phyloP scores from a whole-genome alignment of 2,797 vertebrate genomes.

The Percopsis omiscomaycus region DNA sequence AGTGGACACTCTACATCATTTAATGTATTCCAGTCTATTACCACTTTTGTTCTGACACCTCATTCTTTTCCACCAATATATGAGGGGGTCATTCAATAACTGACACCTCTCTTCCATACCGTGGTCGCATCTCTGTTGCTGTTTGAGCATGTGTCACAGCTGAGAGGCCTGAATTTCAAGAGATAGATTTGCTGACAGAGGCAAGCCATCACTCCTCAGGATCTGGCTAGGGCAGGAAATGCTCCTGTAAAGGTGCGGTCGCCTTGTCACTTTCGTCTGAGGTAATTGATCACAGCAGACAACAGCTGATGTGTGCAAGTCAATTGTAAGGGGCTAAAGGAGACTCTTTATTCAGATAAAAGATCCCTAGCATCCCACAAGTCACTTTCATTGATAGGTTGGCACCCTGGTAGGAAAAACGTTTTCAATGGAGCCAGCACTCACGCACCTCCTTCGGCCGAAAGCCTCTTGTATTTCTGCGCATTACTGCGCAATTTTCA shows the following conservation, averaged over 20 bases:
- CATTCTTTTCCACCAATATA: constrained; percentile 78
- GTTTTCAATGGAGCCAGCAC: constrained; percentile 4
- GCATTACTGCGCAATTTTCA: neutral
- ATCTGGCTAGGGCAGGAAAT: constrained; percentile 62
- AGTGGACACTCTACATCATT: constrained; percentile 72
- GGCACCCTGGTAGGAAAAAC: constrained; percentile 41
- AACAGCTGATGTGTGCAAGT: constrained; percentile 76
- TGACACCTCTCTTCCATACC: constrained; percentile 78
- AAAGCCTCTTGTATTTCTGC: constrained; percentile 5
- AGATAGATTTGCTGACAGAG: constrained; percentile 81
- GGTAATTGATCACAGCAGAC: constrained; percentile 80
- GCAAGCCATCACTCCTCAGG: constrained; percentile 71
- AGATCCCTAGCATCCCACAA: constrained; percentile 50
- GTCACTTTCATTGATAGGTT: constrained; percentile 56
- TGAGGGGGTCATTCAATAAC: constrained; percentile 79
- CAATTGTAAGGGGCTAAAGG: constrained; percentile 67
- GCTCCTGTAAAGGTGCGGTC: constrained; percentile 67
- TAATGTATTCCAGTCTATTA: constrained; percentile 83
- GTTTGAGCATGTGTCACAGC: constrained; percentile 79
- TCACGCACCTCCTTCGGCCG: constrained; percentile 10
- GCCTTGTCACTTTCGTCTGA: constrained; percentile 78
- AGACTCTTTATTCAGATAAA: constrained; percentile 72
- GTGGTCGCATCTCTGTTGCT: constrained; percentile 77
- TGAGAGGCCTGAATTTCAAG: constrained; percentile 72
- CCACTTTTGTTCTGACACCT: constrained; percentile 78